Percentiles rank a stretch among this genome's conserved stretches.
Conservation (phyloP, 2,888 invertebrate species). For the Acheta domesticus region DNA sequence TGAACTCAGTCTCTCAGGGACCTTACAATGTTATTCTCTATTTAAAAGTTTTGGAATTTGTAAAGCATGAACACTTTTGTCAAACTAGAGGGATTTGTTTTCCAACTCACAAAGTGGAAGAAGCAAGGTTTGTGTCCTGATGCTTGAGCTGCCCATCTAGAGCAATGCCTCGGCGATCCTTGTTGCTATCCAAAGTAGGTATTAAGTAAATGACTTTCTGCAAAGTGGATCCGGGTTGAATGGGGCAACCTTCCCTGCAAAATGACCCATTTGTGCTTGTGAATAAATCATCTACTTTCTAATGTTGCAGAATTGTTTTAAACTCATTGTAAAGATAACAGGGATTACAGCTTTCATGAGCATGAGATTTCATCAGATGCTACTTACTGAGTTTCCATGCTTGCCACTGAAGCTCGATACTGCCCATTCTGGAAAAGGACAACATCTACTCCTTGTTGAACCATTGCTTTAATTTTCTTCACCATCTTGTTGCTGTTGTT, state of each 20-base stretch:
- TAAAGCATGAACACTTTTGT: neutral
- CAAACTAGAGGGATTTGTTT: neutral
- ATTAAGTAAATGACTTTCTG: conserved; percentile 85
- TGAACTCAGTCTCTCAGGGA: too few species aligned
- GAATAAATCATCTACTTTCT: conserved; percentile 32
- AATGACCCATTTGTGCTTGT: conserved; percentile 7
- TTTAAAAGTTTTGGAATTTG: neutral
- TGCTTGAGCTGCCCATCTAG: conserved; percentile 84
- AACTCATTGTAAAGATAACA: neutral
- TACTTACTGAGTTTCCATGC: conserved; percentile 83
- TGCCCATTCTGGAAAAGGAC: conserved; percentile 94
- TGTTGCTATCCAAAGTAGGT: conserved; percentile 72
- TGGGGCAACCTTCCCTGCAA: conserved; percentile 79
- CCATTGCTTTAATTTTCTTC: conserved; percentile 90
- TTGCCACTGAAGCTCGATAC: conserved; percentile 84
- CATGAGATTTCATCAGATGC: neutral
- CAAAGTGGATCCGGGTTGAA: conserved; percentile 79
- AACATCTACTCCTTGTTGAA: conserved; percentile 93
- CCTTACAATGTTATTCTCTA: too few species aligned
- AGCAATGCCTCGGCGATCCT: conserved; percentile 84
- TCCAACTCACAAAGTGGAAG: conserved; percentile 77
- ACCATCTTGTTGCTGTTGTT: conserved; percentile 95
- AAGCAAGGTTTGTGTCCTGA: conserved; percentile 81
- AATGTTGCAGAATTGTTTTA: conserved; percentile 38
- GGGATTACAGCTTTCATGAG: too few species aligned